Evolutionary conservation across 2,113 vertebrate species (phyloP).

Genomic region (Montifringilla adamsi): DNA sequence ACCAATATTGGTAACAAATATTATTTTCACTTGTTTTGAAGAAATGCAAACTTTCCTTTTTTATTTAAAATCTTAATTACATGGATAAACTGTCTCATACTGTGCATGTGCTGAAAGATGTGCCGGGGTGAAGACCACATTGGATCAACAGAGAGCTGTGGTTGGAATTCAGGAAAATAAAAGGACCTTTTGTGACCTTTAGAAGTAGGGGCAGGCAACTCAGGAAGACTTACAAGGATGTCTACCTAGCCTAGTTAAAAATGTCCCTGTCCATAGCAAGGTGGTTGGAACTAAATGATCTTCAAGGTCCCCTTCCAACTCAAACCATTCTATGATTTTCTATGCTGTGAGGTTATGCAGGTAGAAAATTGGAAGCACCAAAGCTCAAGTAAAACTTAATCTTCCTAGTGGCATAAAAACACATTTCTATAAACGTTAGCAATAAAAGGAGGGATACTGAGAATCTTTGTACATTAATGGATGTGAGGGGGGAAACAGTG

Average conservation of each 20-base stretch:
- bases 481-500: rapidly evolving
- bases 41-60: background rate
- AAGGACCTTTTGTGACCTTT: background rate
- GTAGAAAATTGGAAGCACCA: background rate
- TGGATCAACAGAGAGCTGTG: background rate
- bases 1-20: background rate
- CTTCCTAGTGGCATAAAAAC: background rate
- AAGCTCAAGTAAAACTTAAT: background rate
- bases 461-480: background rate
- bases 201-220: background rate
- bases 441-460: background rate
- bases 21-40: background rate
- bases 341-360: rapidly evolving
- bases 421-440: background rate
- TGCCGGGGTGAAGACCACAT: background rate
- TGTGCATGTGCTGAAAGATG: rapidly evolving
- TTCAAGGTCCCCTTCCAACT: background rate
- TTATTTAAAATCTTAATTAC: background rate
- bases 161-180: background rate
- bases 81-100: background rate
- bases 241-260: background rate
- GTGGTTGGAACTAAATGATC: background rate
- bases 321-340: background rate
- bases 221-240: background rate
- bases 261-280: background rate